phyloP scores from a whole-genome alignment of 2,888 invertebrate species.

The Amaurobius ferox region DNA sequence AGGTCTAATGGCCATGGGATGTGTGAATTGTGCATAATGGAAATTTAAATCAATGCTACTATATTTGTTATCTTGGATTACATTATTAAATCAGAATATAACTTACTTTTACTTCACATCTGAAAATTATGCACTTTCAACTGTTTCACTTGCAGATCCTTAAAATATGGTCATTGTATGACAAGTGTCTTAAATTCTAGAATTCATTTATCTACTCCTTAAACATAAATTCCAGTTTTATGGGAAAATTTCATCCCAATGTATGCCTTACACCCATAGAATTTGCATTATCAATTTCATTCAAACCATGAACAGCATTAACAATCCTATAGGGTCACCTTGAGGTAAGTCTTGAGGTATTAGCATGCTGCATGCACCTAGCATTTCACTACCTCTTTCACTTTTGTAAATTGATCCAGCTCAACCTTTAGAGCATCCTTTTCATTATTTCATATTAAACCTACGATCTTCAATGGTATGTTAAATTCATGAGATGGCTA shows the following conservation, averaged over 20 bases:
- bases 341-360: too few relatives aligned
- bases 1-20: too few relatives aligned
- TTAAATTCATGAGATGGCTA: not conserved
- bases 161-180: not conserved
- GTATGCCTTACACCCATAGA: not conserved
- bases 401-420: too few relatives aligned
- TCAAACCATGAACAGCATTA: not conserved
- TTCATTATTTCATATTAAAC: not conserved
- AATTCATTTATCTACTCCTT: not conserved
- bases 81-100: too few relatives aligned
- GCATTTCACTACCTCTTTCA: not conserved
- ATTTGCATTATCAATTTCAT: not conserved
- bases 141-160: too few relatives aligned
- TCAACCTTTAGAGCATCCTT: not conserved
- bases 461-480: not conserved
- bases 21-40: too few relatives aligned
- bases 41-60: too few relatives aligned
- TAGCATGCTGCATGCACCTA: not conserved
- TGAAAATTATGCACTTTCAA: too few relatives aligned
- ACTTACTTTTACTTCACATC: too few relatives aligned
- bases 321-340: constrained; percentile 12
- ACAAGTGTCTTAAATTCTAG: not conserved
- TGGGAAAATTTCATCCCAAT: not conserved
- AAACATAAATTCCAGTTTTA: not conserved
- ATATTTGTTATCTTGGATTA: too few relatives aligned